Conservation (phyloP, 2,888 invertebrate genomes). For the Nymphalis c-album region DNA sequence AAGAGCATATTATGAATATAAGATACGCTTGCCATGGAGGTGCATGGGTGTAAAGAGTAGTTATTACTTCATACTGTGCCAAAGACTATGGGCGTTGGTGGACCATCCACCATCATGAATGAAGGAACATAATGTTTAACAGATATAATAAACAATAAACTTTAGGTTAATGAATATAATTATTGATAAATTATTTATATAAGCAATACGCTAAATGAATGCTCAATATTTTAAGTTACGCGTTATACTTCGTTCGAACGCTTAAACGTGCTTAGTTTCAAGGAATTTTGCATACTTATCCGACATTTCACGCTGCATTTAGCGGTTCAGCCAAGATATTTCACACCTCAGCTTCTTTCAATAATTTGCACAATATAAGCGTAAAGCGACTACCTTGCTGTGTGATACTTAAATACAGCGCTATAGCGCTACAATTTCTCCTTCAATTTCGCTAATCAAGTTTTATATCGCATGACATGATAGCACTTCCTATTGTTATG, state of each 20-base stretch:
- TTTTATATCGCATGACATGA: background rate
- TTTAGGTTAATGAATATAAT: no score
- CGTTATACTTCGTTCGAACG: background rate
- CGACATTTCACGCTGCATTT: slow-evolving; percentile 55
- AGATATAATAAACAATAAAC: no score
- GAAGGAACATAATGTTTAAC: no score
- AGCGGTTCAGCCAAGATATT: slow-evolving; percentile 49
- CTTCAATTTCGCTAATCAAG: background rate
- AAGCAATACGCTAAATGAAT: no score
- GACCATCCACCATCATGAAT: no score
- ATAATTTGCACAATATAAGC: background rate
- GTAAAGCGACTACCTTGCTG: slow-evolving; percentile 1
- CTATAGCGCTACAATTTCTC: slow-evolving; percentile 1
- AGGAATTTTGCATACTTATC: slow-evolving; percentile 50
- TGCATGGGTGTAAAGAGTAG: no score
- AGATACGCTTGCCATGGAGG: no score
- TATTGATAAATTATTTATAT: no score
- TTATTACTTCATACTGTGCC: no score
- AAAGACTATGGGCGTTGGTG: no score
- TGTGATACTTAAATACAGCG: background rate
- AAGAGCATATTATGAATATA: no score
- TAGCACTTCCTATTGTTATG: background rate
- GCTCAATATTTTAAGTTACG: background rate
- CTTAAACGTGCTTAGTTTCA: slow-evolving; percentile 35
- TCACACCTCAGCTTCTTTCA: slow-evolving; percentile 46